Base-by-base conservation (phyloP, 2,888 invertebrate genomes). In the Matsumyia berberina region DNA sequence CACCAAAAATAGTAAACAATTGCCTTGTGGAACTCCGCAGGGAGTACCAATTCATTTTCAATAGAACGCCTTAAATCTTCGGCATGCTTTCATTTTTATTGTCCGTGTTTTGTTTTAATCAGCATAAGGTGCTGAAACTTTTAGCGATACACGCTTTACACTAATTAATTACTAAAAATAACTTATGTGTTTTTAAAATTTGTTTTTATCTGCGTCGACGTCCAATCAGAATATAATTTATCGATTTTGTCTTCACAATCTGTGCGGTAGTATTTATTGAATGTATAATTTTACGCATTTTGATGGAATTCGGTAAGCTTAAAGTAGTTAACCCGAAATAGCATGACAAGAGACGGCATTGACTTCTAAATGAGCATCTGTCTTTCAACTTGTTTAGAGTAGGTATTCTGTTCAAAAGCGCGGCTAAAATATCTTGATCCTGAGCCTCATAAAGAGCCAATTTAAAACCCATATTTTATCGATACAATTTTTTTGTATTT, bases 401-500 rank as follows among this genome's bases (percentile, higher is more conserved):
- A 24, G 11, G 4, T 39, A 4, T n/a, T 12, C n/a, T 37, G 19
- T 24, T 37, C 19, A 4, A 15, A 9, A 11, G 19, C 12, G 2
- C 39, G n/a, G 39, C 15, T 19, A 46, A 46, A 46, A 3, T 46
- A 9, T 9, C 29, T 39, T 24, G 4, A 3, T 39, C 8, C 2
- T 39, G 11, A 60, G 5, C 33, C 0, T 15, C 8, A 29, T 29
- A 58, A 42, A 42, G 9, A 60, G 29, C 15, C 60, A 60, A 57
- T 69, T 57, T 44, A 69, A 24, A 0, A 3, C 17, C 31, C 44
- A 57, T 19, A 57, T 35, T 33, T 49, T 49, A 39, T 5, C 39
- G 7, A 29, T 6, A 29, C 58, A 55, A 44, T 35, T 31, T 77
- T 49, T 58, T 77, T 81, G 51, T 76, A 69, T 82, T 82, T 53